Evolutionary conservation across 2,797 vertebrate species (phyloP), one percentile per base, ranked within the genome.

Genomic region (Sphaeramia orbicularis): DNA sequence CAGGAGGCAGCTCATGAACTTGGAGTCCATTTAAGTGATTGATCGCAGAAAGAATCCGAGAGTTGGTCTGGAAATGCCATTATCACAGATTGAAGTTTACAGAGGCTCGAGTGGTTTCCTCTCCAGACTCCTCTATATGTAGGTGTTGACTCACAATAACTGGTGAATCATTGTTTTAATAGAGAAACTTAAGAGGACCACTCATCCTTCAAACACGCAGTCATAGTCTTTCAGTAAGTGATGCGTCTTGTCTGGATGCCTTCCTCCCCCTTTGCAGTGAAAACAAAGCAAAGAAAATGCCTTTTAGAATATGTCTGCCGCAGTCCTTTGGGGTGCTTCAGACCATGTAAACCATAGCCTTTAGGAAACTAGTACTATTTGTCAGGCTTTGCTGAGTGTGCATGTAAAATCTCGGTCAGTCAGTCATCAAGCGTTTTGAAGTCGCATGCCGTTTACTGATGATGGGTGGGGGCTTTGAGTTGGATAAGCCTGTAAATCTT

Each of bases 401-500:
- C 78, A 36, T 54, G 71, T 80, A 64, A 79, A 67, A 84, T 76
- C 62, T 83, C 52, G 27, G 78, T 66, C 78, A 35, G 7, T 35
- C 32, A 60, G 45, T 72, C 81, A 66, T 80, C 48, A 67, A 61
- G 64, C 78, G 16, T 76, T 74, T 74, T 68, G 74, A 84, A 85
- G 83, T 51, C 51, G 57, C 77, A 70, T 72, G 84, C 82, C 84
- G 81, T 74, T 77, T 67, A 74, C 47, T 10, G 74, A 64, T 85
- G 84, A 77, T 86, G 87, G 89, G 87, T 85, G 87, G 82, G 85
- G 89, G 89, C 84, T 82, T 48, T 80, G 57, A 57, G 65, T 67
- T 67, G 54, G 67, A 50, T 90, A 91, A 93, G 85, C 86, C 75
- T 80, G 52, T 76, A 84, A 87, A 91, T 90, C 85, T 86, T 87